phyloP scores from a whole-genome alignment of 30 jellyfish, hydroid and myxozoan species.

The Pelagia noctiluca region DNA sequence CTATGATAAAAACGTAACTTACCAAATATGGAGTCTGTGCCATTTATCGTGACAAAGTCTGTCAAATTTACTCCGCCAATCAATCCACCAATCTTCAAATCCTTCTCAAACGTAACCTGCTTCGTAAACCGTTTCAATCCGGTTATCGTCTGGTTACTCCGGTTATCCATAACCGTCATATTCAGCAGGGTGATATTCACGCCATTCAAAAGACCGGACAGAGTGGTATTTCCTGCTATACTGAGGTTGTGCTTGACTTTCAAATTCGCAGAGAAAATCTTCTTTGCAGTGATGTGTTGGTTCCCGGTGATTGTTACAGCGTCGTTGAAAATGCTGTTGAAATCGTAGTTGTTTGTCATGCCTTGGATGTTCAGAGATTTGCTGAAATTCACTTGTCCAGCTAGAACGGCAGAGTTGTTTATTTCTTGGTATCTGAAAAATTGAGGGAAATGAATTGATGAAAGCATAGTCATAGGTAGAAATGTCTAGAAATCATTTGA shows the following conservation, averaged over 20 bases:
- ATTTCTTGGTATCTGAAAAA: background rate
- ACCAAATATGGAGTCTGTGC: conserved; percentile 9
- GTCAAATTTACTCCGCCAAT: conserved; percentile 1
- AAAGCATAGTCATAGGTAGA: too few species aligned
- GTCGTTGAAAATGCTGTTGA: background rate
- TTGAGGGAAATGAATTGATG: background rate
- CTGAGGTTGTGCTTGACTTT: background rate
- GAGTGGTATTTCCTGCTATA: conserved; percentile 18
- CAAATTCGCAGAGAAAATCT: conserved; percentile 17
- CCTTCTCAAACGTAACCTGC: background rate
- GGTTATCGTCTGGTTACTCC: conserved; percentile 41
- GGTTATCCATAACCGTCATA: conserved; percentile 31
- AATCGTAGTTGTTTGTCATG: conserved; percentile 37
- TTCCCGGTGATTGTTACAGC: conserved; percentile 49
- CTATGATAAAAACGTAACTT: background rate
- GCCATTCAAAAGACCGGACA: conserved; percentile 34
- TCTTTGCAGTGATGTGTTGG: conserved; percentile 37
- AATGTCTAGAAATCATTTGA: too few species aligned
- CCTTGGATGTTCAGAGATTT: conserved; percentile 27
- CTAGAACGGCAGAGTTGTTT: conserved; percentile 16
- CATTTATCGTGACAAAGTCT: background rate
- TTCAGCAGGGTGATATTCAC: conserved; percentile 34
- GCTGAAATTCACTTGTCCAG: background rate
- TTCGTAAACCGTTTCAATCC: conserved; percentile 32
- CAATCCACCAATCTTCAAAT: background rate